Percentiles rank a stretch among this genome's conserved stretches.
phyloP scores from a whole-genome alignment of 2,888 invertebrate genomes.

The Alviniconcha strummeri region DNA sequence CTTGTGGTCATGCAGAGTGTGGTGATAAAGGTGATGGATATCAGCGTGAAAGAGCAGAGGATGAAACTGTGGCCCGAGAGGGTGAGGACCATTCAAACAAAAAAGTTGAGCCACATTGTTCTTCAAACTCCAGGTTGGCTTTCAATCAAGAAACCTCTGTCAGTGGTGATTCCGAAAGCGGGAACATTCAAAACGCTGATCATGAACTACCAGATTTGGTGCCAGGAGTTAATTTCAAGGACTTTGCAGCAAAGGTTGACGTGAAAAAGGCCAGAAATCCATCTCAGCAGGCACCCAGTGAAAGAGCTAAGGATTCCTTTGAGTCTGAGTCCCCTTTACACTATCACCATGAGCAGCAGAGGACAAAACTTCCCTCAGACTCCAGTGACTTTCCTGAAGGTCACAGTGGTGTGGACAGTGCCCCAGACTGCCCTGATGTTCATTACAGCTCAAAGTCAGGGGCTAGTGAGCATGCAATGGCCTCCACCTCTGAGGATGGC shows the following conservation, averaged over 20 bases:
- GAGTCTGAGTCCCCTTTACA: too few relatives aligned
- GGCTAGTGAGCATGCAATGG: not conserved
- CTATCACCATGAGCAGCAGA: too few relatives aligned
- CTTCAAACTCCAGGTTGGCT: too few relatives aligned
- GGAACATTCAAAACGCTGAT: not conserved
- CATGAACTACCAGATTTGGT: not conserved
- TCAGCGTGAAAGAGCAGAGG: not conserved
- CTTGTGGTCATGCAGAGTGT: not conserved
- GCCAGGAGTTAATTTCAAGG: not conserved
- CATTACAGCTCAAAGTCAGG: not conserved
- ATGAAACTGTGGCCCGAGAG: not conserved
- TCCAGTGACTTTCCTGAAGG: not conserved
- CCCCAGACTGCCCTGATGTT: not conserved
- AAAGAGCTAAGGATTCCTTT: too few relatives aligned
- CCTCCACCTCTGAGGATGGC: not conserved
- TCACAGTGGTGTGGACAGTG: not conserved
- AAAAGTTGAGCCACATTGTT: not conserved
- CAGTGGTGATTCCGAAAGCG: too few relatives aligned
- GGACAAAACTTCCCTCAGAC: not conserved
- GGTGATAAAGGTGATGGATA: too few relatives aligned
- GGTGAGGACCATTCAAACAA: not conserved
- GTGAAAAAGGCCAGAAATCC: too few relatives aligned
- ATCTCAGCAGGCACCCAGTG: too few relatives aligned
- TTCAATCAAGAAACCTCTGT: too few relatives aligned
- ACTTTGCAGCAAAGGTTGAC: too few relatives aligned